Evolutionary conservation across 2,797 vertebrate species (phyloP).

Genomic region (Pachyuromys duprasi): DNA sequence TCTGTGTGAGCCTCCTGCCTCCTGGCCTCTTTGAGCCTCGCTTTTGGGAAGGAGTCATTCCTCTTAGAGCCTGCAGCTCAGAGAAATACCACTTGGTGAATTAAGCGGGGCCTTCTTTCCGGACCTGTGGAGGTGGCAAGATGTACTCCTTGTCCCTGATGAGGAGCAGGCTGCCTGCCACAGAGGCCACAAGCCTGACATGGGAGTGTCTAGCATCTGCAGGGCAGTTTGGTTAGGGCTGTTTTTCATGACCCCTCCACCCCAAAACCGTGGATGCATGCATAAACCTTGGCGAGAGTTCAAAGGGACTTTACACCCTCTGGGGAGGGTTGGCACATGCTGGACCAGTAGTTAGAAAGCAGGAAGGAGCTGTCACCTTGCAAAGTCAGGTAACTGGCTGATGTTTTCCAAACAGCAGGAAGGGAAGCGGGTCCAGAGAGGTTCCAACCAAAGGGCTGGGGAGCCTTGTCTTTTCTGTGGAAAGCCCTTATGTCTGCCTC

Average conservation of each 20-base stretch:
- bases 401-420: not conserved
- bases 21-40: not conserved
- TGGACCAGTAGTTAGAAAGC: not conserved
- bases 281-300: not conserved
- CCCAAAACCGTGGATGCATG: not conserved
- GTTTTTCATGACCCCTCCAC: not conserved
- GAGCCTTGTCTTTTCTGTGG: not conserved
- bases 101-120: not conserved
- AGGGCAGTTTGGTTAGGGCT: not conserved
- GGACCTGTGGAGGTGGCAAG: not conserved
- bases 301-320: not conserved
- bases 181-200: not conserved
- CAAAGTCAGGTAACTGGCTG: not conserved
- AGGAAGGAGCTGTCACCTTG: not conserved
- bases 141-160: no score
- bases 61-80: not conserved
- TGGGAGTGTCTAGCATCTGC: no score
- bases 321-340: not conserved
- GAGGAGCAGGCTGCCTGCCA: not conserved
- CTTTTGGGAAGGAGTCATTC: not conserved
- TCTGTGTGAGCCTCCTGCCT: not conserved
- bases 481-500: no score
- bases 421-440: not conserved
- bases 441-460: not conserved
- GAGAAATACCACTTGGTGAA: no score